Percentiles rank a stretch among this genome's conserved stretches.
Conservation (phyloP, 2,113 vertebrate species). For the Calonectris borealis region DNA sequence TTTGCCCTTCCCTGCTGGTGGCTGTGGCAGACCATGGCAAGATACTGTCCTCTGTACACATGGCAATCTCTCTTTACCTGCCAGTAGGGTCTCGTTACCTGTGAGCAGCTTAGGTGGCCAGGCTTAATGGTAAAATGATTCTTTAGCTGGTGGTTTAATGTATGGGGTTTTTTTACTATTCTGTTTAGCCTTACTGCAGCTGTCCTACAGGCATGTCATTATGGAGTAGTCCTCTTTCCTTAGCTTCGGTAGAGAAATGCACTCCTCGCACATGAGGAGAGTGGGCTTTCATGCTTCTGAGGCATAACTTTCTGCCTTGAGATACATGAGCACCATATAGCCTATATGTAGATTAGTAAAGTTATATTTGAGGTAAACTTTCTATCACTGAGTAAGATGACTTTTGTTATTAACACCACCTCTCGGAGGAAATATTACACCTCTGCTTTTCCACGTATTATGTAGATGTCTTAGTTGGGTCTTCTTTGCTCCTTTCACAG, state of each 20-base stretch:
- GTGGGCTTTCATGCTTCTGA: neutral
- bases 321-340: neutral
- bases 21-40: neutral
- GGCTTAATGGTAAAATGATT: constrained; percentile 44
- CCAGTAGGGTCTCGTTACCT: neutral
- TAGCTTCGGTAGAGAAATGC: neutral
- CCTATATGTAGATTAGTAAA: neutral
- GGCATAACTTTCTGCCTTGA: neutral
- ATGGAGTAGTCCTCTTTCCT: constrained; percentile 25
- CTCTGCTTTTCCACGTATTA: rapidly evolving
- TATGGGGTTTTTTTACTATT: neutral
- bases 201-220: neutral
- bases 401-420: neutral
- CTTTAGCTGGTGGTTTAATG: neutral
- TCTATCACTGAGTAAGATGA: neutral
- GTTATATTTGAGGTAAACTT: neutral
- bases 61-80: neutral
- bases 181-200: neutral
- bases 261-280: neutral
- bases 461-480: neutral
- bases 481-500: neutral
- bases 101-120: neutral
- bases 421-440: neutral
- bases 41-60: neutral
- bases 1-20: neutral